These are phyloP conservation scores for Drosophila paranaensis DNA, from an alignment of 2,888 invertebrate genomes.

Conservation along the genomic window DNA sequence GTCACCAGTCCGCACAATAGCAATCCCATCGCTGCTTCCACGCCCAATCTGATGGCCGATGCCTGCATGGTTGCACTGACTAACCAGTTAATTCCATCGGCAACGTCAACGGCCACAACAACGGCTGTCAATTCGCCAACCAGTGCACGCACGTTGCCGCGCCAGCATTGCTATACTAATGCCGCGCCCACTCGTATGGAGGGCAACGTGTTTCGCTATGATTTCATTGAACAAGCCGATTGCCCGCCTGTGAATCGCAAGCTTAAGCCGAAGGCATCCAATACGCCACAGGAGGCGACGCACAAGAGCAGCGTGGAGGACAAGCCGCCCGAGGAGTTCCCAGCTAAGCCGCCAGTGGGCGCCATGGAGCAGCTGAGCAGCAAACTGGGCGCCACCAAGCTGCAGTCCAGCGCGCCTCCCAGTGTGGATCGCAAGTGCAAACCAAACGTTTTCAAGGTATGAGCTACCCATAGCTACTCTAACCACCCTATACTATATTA, in stretches of 20 bases:
- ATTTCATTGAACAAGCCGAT: slow-evolving; percentile 84
- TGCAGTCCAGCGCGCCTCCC: slow-evolving; percentile 84
- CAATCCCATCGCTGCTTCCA: slow-evolving; percentile 83
- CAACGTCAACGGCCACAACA: slow-evolving; percentile 4
- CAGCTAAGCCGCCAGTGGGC: slow-evolving; percentile 80
- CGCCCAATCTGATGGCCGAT: slow-evolving; percentile 82
- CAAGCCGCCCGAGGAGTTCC: slow-evolving; percentile 79
- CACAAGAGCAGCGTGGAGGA: slow-evolving; percentile 68
- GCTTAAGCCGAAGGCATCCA: slow-evolving; percentile 88
- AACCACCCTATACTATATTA: neutral
- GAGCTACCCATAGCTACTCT: neutral
- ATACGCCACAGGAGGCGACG: slow-evolving; percentile 24
- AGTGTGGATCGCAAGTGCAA: slow-evolving; percentile 88
- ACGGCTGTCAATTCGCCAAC: slow-evolving; percentile 53
- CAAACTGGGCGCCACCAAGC: slow-evolving; percentile 61
- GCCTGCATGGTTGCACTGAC: slow-evolving; percentile 32
- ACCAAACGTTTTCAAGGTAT: slow-evolving; percentile 86
- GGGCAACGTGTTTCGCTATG: slow-evolving; percentile 86
- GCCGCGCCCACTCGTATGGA: slow-evolving; percentile 85
- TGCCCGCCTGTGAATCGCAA: slow-evolving; percentile 92
- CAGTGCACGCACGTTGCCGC: slow-evolving; percentile 76
- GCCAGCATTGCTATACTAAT: slow-evolving; percentile 86
- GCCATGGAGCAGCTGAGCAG: slow-evolving; percentile 64
- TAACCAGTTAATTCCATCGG: slow-evolving; percentile 14
- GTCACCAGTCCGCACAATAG: slow-evolving; percentile 76